Percentiles rank a stretch among this genome's conserved stretches.
phyloP scores from a whole-genome alignment of 2,797 vertebrate species.

The Myotis planiceps region DNA sequence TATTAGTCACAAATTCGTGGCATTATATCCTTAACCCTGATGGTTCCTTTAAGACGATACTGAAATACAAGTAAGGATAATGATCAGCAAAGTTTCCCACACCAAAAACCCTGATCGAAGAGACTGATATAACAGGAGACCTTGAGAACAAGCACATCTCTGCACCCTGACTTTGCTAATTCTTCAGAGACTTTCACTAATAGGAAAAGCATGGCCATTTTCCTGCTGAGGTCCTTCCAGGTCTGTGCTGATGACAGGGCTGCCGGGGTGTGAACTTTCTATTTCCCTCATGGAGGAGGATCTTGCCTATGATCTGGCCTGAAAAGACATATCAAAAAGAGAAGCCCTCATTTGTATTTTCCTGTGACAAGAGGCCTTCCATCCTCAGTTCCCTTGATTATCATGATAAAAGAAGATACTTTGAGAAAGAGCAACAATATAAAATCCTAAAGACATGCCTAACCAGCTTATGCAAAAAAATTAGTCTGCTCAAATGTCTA shows the following conservation, averaged over 20 bases:
- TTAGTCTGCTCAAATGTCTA: neutral
- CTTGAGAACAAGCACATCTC: neutral
- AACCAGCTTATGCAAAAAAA: neutral
- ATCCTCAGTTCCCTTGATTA: neutral
- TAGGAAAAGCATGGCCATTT: neutral
- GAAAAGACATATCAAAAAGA: neutral
- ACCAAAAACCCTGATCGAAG: neutral
- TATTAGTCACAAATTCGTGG: neutral
- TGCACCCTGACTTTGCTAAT: neutral
- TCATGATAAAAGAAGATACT: neutral
- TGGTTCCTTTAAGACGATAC: neutral
- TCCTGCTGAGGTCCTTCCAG: neutral
- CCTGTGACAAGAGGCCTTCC: neutral
- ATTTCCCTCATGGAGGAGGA: neutral
- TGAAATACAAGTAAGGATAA: neutral
- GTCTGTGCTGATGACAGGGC: neutral
- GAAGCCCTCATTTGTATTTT: neutral
- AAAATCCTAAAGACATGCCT: neutral
- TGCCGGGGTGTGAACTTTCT: neutral
- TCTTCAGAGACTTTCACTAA: neutral
- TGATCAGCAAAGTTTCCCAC: neutral
- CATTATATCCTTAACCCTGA: neutral
- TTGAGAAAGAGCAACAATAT: neutral
- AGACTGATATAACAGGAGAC: neutral
- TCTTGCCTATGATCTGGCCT: neutral